These are phyloP conservation scores for Lagodon rhomboides DNA, from an alignment of 2,797 vertebrate species.

Conservation along the genomic window DNA sequence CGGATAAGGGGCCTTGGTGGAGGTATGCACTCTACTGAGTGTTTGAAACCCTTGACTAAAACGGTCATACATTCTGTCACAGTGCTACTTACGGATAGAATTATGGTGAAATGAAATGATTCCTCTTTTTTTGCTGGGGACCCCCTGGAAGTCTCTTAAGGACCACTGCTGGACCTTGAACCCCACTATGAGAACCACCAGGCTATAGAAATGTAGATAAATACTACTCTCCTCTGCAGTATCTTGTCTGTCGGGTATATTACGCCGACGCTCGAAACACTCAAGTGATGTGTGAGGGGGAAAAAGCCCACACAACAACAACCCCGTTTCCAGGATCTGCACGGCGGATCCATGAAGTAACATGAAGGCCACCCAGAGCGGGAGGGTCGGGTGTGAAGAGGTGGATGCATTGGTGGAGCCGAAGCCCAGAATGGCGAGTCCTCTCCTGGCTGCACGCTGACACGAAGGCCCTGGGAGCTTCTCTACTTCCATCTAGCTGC, in stretches of 20 bases:
- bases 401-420: slow-evolving; percentile 5
- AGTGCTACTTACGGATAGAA: too few relatives aligned
- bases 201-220: slow-evolving; percentile 31
- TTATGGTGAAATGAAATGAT: too few relatives aligned
- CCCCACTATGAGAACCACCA: too few relatives aligned
- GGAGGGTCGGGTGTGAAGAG: background rate
- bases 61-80: too few relatives aligned
- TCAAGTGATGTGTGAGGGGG: slow-evolving; percentile 5
- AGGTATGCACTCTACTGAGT: too few relatives aligned
- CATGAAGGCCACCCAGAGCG: slow-evolving; percentile 61
- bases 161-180: too few relatives aligned
- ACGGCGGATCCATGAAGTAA: slow-evolving; percentile 37
- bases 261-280: slow-evolving; percentile 11
- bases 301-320: slow-evolving; percentile 39
- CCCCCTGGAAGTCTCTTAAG: too few relatives aligned
- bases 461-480: slow-evolving; percentile 46
- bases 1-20: too few relatives aligned
- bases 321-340: slow-evolving; percentile 29
- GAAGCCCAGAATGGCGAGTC: slow-evolving; percentile 35
- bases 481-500: slow-evolving; percentile 56
- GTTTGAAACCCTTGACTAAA: too few relatives aligned
- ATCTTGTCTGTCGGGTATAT: slow-evolving; percentile 6
- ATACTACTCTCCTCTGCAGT: slow-evolving; percentile 13
- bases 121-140: too few relatives aligned
- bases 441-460: slow-evolving; percentile 42